phyloP scores from a whole-genome alignment of 2,113 vertebrate genomes.

The Jaculus jaculus region DNA sequence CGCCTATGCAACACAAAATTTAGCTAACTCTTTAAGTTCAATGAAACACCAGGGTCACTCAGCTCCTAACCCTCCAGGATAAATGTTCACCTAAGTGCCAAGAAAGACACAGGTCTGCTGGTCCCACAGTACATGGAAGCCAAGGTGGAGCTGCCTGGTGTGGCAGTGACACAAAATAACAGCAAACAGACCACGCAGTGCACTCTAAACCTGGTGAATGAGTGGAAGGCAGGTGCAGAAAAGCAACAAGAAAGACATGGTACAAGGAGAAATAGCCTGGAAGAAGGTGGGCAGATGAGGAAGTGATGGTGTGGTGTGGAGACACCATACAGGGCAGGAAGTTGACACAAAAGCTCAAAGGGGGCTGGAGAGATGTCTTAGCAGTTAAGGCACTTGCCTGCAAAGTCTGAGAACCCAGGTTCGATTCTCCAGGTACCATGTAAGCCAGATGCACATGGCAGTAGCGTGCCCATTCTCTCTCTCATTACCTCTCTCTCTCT shows the following conservation, averaged over 20 bases:
- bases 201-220: neutral
- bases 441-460: too few species aligned
- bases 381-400: too few species aligned
- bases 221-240: neutral
- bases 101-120: neutral
- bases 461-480: too few species aligned
- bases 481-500: too few species aligned
- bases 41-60: neutral
- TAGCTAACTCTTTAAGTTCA: neutral
- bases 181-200: too few species aligned
- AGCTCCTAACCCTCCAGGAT: neutral
- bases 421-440: too few species aligned
- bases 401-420: too few species aligned
- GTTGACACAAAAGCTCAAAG: neutral
- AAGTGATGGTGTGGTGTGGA: rapidly evolving
- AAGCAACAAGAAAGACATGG: neutral
- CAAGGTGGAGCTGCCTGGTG: neutral
- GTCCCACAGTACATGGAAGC: rapidly evolving
- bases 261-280: too few species aligned
- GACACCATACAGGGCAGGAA: neutral
- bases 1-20: neutral
- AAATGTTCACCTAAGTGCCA: too few species aligned
- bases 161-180: rapidly evolving
- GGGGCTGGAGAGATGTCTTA: too few species aligned
- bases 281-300: rapidly evolving